These are phyloP conservation scores for Coranthus polyacanthus DNA, from an alignment of 2,797 vertebrate genomes.

Conservation along the genomic window DNA sequence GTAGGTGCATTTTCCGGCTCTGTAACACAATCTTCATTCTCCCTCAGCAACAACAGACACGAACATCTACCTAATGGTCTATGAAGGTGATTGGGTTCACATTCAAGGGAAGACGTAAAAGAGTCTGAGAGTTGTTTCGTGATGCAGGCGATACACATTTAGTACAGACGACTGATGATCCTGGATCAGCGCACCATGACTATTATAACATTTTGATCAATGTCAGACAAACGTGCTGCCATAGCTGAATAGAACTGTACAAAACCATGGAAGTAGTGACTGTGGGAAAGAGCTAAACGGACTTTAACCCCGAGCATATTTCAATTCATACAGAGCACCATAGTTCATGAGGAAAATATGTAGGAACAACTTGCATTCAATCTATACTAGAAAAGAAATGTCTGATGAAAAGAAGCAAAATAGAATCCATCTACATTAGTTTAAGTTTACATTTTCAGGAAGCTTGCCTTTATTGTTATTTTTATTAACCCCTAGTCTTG, in stretches of 20 bases:
- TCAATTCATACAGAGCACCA: neutral
- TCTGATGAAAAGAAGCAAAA: neutral
- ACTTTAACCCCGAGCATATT: neutral
- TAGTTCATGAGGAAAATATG: neutral
- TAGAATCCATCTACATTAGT: too few species aligned
- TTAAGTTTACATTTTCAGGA: too few species aligned
- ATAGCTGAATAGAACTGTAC: conserved; percentile 1
- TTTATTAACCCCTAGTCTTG: neutral
- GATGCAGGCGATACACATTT: conserved; percentile 22
- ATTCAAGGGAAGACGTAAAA: conserved; percentile 36
- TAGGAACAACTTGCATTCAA: conserved; percentile 1
- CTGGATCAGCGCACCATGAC: conserved; percentile 15
- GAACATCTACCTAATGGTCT: conserved; percentile 44
- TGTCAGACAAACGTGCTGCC: conserved; percentile 12
- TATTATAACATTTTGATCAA: conserved; percentile 36
- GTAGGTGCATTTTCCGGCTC: conserved; percentile 49
- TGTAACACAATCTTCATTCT: conserved; percentile 56
- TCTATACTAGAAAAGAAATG: conserved; percentile 6
- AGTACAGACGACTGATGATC: conserved; percentile 27
- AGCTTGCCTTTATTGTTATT: neutral
- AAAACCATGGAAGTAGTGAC: conserved; percentile 19
- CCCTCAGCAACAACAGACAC: conserved; percentile 36
- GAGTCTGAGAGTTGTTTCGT: conserved; percentile 6
- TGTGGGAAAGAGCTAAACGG: conserved; percentile 6
- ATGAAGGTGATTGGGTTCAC: conserved; percentile 60